Evolutionary conservation across 1,140 invertebrate species (phyloP), one percentile per base, ranked within the genome.

Genomic region (Halictus rubicundus): DNA sequence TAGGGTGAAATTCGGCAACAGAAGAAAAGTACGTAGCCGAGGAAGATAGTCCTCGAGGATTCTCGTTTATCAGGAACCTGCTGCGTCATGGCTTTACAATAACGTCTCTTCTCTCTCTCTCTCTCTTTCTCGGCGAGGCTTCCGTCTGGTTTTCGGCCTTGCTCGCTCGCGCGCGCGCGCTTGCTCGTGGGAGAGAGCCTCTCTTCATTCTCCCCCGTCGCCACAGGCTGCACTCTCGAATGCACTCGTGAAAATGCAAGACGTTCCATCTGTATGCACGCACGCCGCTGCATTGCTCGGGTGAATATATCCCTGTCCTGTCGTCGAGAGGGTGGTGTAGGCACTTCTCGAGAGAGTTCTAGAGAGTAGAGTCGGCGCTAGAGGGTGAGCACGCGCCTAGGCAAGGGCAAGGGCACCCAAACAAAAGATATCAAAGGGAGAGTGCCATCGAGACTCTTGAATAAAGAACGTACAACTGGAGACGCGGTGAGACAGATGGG

Each of bases 351-450:
- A 68, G 64, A 76, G 73, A 68, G 75, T 71, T 78, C 42, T 12
- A 52, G 49, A 19, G 49, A 21, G 59, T 37, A 46, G 76, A 71
- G 76, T 71, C 59, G 42, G 21, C 27, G 68, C 76, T 59, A 19
- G 68, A 78, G 76, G 76, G 76, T 42, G 68, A 46, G 16, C 49
- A 16, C 14, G 14, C 16, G 60, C 57, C 68, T 64, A 64, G 42
- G 76, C 76, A 78, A 78, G 76, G 76, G 76, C 76, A 78, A 78
- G 76, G 76, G 76, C 76, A 78, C 49, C 59, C 46, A 78, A 78
- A 78, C 76, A 78, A 78, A 78, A 78, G 68, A 78, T 78, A 78
- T 69, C 59, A 78, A 78, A 78, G 76, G 76, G 68, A 71, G 76
- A 78, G 70, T 59, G 27, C 68, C 76, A 72, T 78, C 68, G 76